Evolutionary conservation across 1,140 invertebrate species (phyloP).

Genomic region (Diprion similis): DNA sequence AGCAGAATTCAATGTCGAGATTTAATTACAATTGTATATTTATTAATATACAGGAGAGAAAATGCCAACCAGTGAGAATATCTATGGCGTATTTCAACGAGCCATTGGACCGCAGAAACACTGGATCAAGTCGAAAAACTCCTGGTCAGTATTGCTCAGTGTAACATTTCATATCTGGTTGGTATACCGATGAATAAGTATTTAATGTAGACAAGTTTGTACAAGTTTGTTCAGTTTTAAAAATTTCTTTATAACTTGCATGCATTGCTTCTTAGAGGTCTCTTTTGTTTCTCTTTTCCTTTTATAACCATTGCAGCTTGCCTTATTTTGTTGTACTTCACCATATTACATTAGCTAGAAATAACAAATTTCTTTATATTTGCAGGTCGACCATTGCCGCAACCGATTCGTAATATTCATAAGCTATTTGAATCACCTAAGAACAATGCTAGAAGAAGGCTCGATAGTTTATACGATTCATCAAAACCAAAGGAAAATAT

Average conservation of each 20-base stretch:
- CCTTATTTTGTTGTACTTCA: no score
- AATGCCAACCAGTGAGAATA: conserved; percentile 2
- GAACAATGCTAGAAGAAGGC: not conserved
- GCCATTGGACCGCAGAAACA: not conserved
- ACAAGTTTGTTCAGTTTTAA: not conserved
- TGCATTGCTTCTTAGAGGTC: no score
- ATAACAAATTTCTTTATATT: not conserved
- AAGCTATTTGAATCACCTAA: not conserved
- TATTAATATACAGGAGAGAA: not conserved
- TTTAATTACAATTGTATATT: not conserved
- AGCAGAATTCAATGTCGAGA: not conserved
- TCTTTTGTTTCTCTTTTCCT: no score
- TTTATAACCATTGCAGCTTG: no score
- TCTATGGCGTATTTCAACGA: not conserved
- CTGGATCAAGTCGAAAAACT: not conserved
- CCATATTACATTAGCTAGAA: no score
- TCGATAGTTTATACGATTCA: not conserved
- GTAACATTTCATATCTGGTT: not conserved
- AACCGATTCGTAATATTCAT: not conserved
- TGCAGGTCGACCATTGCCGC: not conserved
- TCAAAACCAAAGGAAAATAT: not conserved
- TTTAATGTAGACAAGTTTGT: not conserved
- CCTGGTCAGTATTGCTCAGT: not conserved
- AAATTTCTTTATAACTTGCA: not conserved
- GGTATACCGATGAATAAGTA: no score